phyloP scores from a whole-genome alignment of 2,888 invertebrate genomes.

The Dysmachus trigonus region DNA sequence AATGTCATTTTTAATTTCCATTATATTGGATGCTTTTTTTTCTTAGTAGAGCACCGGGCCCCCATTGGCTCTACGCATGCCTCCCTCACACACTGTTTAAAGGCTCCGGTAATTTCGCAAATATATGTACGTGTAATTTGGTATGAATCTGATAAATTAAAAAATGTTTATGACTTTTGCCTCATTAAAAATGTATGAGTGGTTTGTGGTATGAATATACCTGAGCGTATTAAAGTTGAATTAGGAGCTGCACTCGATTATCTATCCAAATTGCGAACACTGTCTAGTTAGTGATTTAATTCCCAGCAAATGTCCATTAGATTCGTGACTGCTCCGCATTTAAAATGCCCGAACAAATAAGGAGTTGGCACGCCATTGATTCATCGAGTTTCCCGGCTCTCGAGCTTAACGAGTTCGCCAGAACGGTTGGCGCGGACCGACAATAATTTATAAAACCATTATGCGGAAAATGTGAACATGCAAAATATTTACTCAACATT shows the following conservation, averaged over 20 bases:
- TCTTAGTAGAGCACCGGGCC: no score
- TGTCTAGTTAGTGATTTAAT: constrained; percentile 26
- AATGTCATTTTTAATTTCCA: no score
- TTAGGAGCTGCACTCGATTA: background rate
- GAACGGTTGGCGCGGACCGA: background rate
- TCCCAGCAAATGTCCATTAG: background rate
- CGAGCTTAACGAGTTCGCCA: constrained; percentile 5
- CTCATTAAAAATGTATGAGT: background rate
- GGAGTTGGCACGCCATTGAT: constrained; percentile 25
- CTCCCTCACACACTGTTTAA: no score
- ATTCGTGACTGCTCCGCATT: constrained; percentile 2
- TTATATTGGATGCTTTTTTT: no score
- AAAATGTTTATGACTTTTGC: background rate
- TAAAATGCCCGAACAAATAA: constrained; percentile 29
- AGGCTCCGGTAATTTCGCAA: no score
- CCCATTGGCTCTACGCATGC: no score
- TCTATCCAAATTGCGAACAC: background rate
- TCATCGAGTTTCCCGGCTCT: background rate
- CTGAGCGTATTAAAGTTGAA: background rate
- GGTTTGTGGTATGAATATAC: background rate
- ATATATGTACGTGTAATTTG: no score
- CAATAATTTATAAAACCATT: constrained; percentile 44
- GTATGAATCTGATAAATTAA: background rate
- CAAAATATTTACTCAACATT: constrained; percentile 46
- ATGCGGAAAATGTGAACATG: constrained; percentile 49